Evolutionary conservation across 1,140 invertebrate genomes (phyloP), one percentile per base, ranked within the genome.

Genomic region (Maconellicoccus hirsutus): DNA sequence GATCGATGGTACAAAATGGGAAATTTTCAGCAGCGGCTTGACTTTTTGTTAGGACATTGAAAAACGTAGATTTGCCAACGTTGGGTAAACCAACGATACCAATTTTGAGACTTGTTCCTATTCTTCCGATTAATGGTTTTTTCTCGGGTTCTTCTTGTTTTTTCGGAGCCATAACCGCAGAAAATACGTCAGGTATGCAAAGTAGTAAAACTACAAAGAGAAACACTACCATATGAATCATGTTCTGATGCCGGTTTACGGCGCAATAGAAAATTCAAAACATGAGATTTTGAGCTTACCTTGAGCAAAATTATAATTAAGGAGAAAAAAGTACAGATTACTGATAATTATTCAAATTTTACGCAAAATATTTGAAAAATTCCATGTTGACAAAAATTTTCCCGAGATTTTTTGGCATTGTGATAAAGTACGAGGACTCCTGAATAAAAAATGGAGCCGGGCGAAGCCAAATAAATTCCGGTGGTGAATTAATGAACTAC

Each of bases 1-100:
- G 98, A 84, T 99, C 96, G 78, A 99, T 99, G 77, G 98, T 99
- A 84, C 98, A 99, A 83, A 99, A 99, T 4, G 98, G 97, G 81
- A 98, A 98, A 78, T 99, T 98, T 82, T 98, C 93, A 71, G 97
- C 95, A 71, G 94, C 87, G 10, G 93, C 96, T 77, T 93, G 88
- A 79, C 93, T 97, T 79, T 98, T 95, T 19, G 96, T 98, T 33
- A 99, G 80, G 0, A 99, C 95, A 82, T 99, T 99, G 84, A 99
- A 99, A 82, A 99, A 99, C 59, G 98, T 98, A 4, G 95, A 98
- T 82, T 99, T 99, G 71, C 96, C 96, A 75, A 98, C 96, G 84
- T 98, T 98, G 6, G 93, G 93, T 42, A 98, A 85, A 23, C 94
- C 96, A 74, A 98, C 94, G 75, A 98, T 96, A 63, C 94, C 94